Base-by-base conservation (phyloP, 2,888 invertebrate genomes). In the Alviniconcha strummeri region DNA sequence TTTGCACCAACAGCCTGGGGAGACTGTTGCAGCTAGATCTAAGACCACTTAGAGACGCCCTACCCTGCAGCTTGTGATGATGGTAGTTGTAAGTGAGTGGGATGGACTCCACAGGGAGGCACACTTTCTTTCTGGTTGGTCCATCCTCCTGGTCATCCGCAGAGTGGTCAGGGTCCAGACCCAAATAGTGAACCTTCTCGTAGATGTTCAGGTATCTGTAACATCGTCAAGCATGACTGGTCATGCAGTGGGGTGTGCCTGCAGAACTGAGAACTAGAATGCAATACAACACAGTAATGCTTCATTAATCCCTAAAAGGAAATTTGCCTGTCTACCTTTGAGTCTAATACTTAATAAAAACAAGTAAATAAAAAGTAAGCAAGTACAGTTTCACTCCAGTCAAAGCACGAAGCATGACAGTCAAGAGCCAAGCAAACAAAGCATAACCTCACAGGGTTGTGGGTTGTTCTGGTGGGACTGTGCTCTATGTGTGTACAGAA, bases 171-270 rank as follows among this genome's bases (percentile, higher is more conserved):
- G 96, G 96, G 93, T 98, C 98, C 92, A 98, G 96, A 6, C 98
- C 98, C 56, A 97, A 96, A 90, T 96, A 98, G 93, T 96, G 97
- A 15, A 97, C 96, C 92, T 97, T 96, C 94, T 99, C 98, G 95
- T 97, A 99, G 92, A 97, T 96, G 92, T 96, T 96, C 93, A 97
- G 94, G 94, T 96, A 94, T 88, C 94, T 94, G 87, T 13, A 87
- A 85, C 79, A 83, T 77, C 67, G n/a, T 8, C 13, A 60, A 8
- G 13, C 60, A 13, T 60, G 60, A 13, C 4, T 60, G 36, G 36
- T 36, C 36, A 36, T 36, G 36, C 36, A 36, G 36, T 36, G 36
- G 36, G 36, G 36, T 36, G 36, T 36, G 36, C 36, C 36, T 36
- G 36, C 36, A 36, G 15, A 9, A 64, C 64, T 13, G 15, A 15